phyloP scores from a whole-genome alignment of 2,797 vertebrate genomes.

The Heterohyrax brucei region DNA sequence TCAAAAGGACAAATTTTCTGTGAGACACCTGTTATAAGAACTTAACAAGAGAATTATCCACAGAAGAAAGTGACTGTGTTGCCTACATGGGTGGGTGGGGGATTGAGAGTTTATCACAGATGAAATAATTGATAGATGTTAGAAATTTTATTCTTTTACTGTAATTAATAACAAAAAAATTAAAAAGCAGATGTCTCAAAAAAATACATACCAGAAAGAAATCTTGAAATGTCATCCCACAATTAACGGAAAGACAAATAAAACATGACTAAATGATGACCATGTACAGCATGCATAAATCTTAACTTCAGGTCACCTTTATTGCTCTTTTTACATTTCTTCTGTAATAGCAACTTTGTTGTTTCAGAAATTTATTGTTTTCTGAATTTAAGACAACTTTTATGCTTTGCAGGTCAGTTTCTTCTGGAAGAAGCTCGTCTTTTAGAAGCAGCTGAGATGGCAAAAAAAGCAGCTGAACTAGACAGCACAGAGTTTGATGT shows the following conservation, averaged over 20 bases:
- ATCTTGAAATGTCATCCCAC: not conserved
- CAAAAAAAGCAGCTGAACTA: constrained; percentile 96
- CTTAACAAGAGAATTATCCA: too few relatives aligned
- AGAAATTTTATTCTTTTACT: too few relatives aligned
- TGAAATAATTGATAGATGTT: too few relatives aligned
- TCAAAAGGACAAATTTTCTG: too few relatives aligned
- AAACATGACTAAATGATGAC: not conserved
- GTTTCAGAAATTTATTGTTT: constrained; percentile 17
- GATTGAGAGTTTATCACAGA: too few relatives aligned
- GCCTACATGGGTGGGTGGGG: too few relatives aligned
- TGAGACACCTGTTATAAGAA: too few relatives aligned
- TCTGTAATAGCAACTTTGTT: not conserved
- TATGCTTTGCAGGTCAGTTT: constrained; percentile 95
- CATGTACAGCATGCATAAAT: not conserved
- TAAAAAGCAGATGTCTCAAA: too few relatives aligned
- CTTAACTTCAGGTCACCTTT: not conserved
- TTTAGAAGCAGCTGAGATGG: constrained; percentile 98
- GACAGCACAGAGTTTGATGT: constrained; percentile 98
- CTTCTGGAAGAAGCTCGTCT: constrained; percentile 97
- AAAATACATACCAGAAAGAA: not conserved
- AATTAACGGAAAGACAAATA: constrained; percentile 20
- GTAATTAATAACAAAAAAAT: too few relatives aligned
- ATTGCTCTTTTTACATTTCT: not conserved
- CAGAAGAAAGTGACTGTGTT: too few relatives aligned
- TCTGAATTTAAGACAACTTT: constrained; percentile 46